Evolutionary conservation across 53 echinoderm and acorn worm species (phyloP).

Genomic region (Patiria pectinifera): DNA sequence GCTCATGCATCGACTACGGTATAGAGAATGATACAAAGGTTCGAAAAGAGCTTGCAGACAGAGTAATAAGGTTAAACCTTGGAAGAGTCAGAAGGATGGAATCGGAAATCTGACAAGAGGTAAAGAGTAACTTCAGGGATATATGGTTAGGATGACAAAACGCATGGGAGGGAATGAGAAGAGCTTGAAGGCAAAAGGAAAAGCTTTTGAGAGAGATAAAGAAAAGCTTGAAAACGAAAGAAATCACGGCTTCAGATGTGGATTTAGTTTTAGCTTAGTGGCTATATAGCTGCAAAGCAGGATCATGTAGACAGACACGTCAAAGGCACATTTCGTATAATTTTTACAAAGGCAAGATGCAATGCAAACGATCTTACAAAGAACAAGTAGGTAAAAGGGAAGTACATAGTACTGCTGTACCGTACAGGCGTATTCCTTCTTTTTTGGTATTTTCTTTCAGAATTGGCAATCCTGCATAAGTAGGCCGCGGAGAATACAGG

Average conservation of each 20-base stretch:
- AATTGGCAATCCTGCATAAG: neutral
- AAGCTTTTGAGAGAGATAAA: neutral
- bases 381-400: neutral
- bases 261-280: no score
- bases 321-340: conserved; percentile 25
- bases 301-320: conserved; percentile 44
- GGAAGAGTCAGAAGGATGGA: neutral
- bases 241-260: neutral
- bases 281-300: conserved; percentile 21
- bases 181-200: neutral
- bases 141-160: neutral
- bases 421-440: neutral
- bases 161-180: neutral
- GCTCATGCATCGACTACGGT: conserved; percentile 37
- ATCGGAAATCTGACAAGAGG: neutral
- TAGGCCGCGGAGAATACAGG: neutral
- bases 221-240: neutral
- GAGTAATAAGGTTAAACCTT: neutral
- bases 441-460: neutral
- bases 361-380: conserved; percentile 1
- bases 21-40: neutral
- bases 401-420: neutral
- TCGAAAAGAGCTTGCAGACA: neutral
- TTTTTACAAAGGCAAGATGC: conserved; percentile 34
- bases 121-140: neutral